These are phyloP conservation scores for Drosophila melanosoma DNA, from an alignment of 2,888 invertebrate species.

Conservation along the genomic window DNA sequence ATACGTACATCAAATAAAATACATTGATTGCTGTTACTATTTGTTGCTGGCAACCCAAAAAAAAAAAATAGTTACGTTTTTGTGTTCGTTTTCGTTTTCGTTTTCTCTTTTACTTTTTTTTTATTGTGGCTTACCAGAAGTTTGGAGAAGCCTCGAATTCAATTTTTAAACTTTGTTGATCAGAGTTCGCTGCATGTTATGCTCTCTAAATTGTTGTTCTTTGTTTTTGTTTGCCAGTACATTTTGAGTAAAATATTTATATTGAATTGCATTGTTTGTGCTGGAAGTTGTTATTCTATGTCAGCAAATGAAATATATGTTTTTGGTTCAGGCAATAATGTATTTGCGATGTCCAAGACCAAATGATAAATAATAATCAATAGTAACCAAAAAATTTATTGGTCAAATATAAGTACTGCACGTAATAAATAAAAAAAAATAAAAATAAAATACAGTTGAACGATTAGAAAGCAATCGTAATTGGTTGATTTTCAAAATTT, in stretches of 20 bases:
- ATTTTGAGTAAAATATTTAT: slow-evolving; percentile 25
- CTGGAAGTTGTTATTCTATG: slow-evolving; percentile 6
- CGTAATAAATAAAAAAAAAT: no score
- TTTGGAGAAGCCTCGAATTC: slow-evolving; percentile 60
- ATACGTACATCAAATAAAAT: slow-evolving; percentile 17
- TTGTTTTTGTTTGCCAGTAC: neutral
- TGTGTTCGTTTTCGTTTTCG: slow-evolving; percentile 17
- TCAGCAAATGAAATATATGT: neutral
- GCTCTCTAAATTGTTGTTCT: slow-evolving; percentile 25
- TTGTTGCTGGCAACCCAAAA: slow-evolving; percentile 3
- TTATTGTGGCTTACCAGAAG: slow-evolving; percentile 15
- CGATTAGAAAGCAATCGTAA: neutral
- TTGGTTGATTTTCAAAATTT: neutral
- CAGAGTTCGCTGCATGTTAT: slow-evolving; percentile 21
- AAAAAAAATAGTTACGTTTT: slow-evolving; percentile 30
- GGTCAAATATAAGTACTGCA: no score
- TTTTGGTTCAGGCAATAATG: neutral
- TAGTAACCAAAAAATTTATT: no score
- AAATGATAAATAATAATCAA: neutral
- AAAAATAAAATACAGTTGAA: neutral
- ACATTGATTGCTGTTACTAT: slow-evolving; percentile 36
- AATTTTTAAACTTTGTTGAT: slow-evolving; percentile 66
- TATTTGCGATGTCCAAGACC: neutral
- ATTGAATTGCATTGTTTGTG: slow-evolving; percentile 7
- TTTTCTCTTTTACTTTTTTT: neutral